phyloP scores from a whole-genome alignment of 2,888 invertebrate species.

The Mechanitis messenoides region DNA sequence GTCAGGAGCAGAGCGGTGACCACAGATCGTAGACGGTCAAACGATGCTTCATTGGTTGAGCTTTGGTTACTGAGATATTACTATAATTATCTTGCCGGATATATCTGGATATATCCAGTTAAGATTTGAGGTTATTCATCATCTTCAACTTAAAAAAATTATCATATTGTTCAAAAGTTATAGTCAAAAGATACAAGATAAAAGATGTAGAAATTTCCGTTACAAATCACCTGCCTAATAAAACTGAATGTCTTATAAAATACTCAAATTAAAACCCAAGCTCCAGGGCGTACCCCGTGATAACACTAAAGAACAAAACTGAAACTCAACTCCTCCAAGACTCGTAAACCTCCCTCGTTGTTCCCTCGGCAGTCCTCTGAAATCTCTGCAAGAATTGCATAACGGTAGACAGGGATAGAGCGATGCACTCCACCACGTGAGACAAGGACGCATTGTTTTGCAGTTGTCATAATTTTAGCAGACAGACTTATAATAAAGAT shows the following conservation, averaged over 20 bases:
- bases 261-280: conserved; percentile 20
- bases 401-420: conserved; percentile 27
- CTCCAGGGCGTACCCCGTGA: conserved; percentile 20
- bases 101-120: neutral
- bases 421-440: conserved; percentile 12
- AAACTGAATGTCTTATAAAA: conserved; percentile 3
- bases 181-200: neutral
- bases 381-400: conserved; percentile 34
- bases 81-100: conserved; percentile 1
- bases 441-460: conserved; percentile 60
- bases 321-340: conserved; percentile 30
- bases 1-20: conserved; percentile 68
- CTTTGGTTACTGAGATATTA: conserved; percentile 5
- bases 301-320: conserved; percentile 27
- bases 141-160: neutral
- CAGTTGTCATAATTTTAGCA: conserved; percentile 78
- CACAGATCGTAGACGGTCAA: conserved; percentile 68
- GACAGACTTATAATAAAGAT: conserved; percentile 77
- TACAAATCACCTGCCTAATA: conserved; percentile 2
- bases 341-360: conserved; percentile 29
- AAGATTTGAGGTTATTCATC: neutral
- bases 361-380: conserved; percentile 34
- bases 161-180: too few species aligned
- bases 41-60: conserved; percentile 27
- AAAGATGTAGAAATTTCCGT: neutral